Evolutionary conservation across 2,888 invertebrate genomes (phyloP).

Genomic region (Erebia palarica): DNA sequence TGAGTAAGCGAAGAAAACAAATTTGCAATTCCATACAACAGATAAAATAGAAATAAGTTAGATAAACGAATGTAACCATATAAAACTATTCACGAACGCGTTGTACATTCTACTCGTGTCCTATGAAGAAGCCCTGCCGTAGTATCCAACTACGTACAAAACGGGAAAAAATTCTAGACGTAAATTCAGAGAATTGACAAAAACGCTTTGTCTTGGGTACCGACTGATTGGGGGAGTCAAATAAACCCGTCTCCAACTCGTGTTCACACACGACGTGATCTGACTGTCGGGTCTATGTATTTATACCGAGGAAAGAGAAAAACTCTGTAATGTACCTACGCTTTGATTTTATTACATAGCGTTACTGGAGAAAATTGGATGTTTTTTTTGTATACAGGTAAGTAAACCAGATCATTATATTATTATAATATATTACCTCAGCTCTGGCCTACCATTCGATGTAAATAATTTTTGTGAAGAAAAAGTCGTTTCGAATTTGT

Average conservation of each 20-base stretch:
- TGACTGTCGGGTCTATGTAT: conserved; percentile 38
- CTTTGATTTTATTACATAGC: conserved; percentile 41
- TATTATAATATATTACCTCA: too few relatives aligned
- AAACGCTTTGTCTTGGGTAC: conserved; percentile 64
- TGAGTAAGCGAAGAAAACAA: too few relatives aligned
- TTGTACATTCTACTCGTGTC: conserved; percentile 33
- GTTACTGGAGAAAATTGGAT: neutral
- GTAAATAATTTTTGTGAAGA: too few relatives aligned
- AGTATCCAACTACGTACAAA: conserved; percentile 42
- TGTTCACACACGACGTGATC: conserved; percentile 46
- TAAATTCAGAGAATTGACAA: conserved; percentile 51
- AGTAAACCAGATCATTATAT: too few relatives aligned
- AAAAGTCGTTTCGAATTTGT: too few relatives aligned
- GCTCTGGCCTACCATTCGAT: too few relatives aligned
- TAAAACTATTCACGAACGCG: neutral
- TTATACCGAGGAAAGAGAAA: conserved; percentile 31
- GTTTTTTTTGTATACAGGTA: neutral
- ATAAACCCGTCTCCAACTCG: conserved; percentile 61
- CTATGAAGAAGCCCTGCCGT: conserved; percentile 14
- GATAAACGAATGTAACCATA: neutral
- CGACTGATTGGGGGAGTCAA: conserved; percentile 74
- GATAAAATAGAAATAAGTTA: neutral
- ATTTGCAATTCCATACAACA: too few relatives aligned
- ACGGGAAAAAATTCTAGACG: conserved; percentile 42
- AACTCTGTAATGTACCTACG: conserved; percentile 20